Evolutionary conservation across 2,888 invertebrate species (phyloP).

Genomic region (Erebia epiphron): DNA sequence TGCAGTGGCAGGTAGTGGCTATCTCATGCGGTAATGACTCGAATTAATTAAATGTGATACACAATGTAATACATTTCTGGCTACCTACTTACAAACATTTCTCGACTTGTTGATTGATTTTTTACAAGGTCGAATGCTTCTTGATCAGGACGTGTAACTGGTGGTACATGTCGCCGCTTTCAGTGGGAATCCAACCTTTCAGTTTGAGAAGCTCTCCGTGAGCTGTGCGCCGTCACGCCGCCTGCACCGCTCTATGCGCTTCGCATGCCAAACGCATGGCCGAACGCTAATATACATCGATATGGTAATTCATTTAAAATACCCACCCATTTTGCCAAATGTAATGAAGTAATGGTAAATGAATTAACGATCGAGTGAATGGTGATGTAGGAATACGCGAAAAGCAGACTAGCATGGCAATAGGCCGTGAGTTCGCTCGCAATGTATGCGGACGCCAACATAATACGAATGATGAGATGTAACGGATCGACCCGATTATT

Average conservation of each 20-base stretch:
- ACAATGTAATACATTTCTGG: too few relatives aligned
- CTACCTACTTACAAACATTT: too few relatives aligned
- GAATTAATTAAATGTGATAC: too few relatives aligned
- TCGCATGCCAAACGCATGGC: constrained; percentile 43
- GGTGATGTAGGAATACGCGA: constrained; percentile 62
- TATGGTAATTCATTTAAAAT: constrained; percentile 54
- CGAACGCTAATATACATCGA: constrained; percentile 43
- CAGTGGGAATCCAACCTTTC: background rate
- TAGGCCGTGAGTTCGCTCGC: constrained; percentile 55
- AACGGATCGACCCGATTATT: constrained; percentile 82
- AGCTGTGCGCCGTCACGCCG: constrained; percentile 39
- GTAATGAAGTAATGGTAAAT: constrained; percentile 56
- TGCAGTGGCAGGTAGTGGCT: background rate
- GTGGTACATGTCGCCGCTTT: background rate
- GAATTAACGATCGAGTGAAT: constrained; percentile 69
- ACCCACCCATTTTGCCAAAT: constrained; percentile 50
- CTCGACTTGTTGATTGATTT: too few relatives aligned
- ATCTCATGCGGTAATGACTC: too few relatives aligned
- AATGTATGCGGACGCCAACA: constrained; percentile 65
- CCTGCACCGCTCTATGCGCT: constrained; percentile 34
- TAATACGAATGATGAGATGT: constrained; percentile 79
- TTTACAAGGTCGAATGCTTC: background rate
- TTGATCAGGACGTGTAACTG: background rate
- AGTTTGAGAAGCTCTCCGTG: constrained; percentile 29
- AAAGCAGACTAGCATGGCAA: constrained; percentile 67